Percentiles rank a stretch among this genome's conserved stretches.
Conservation (phyloP, 2,888 invertebrate genomes). For the Copidosoma aretas region DNA sequence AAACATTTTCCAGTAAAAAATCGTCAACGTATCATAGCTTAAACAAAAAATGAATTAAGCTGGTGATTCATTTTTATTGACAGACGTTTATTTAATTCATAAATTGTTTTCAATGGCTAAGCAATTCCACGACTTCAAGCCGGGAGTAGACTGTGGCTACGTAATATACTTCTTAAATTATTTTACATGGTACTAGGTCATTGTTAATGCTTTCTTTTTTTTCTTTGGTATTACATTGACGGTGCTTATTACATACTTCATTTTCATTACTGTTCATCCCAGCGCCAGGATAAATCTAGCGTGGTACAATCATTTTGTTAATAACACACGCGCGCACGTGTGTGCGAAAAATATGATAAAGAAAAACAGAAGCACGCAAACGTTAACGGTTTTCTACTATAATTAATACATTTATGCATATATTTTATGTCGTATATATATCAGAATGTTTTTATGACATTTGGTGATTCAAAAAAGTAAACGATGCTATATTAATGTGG, state of each 20-base stretch:
- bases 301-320: slow-evolving; percentile 17
- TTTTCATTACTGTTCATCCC: slow-evolving; percentile 3
- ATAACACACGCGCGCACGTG: slow-evolving; percentile 10
- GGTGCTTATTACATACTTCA: slow-evolving; percentile 20
- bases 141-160: slow-evolving; percentile 31
- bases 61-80: slow-evolving; percentile 25
- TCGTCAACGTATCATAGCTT: slow-evolving; percentile 14
- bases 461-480: slow-evolving; percentile 33
- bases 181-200: slow-evolving; percentile 20
- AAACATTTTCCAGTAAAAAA: slow-evolving; percentile 17
- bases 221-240: slow-evolving; percentile 40
- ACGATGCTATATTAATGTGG: slow-evolving; percentile 37
- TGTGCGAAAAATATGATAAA: slow-evolving; percentile 18
- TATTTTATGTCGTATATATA: slow-evolving; percentile 22
- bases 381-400: slow-evolving; percentile 33
- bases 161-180: slow-evolving; percentile 6
- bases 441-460: slow-evolving; percentile 25
- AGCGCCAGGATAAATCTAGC: slow-evolving; percentile 38
- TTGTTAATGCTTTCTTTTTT: slow-evolving; percentile 31
- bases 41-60: slow-evolving; percentile 27
- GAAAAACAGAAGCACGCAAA: slow-evolving; percentile 36
- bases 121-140: slow-evolving; percentile 32
- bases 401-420: slow-evolving; percentile 28
- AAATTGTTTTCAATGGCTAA: slow-evolving; percentile 26
- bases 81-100: slow-evolving; percentile 37